Evolutionary conservation across 2,113 vertebrate genomes (phyloP).

Genomic region (Empidonax traillii): DNA sequence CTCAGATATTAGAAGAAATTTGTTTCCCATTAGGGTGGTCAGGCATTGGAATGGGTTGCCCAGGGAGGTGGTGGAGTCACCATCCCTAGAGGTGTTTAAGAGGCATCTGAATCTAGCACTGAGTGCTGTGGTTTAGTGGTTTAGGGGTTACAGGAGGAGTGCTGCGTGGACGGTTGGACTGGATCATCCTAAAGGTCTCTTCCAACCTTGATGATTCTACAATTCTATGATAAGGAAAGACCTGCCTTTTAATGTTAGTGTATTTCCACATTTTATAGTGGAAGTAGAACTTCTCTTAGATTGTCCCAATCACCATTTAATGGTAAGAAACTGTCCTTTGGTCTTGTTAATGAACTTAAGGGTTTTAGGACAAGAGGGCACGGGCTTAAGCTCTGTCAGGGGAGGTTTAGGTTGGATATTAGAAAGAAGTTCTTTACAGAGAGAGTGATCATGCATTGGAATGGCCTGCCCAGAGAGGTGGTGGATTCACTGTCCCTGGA

Average conservation of each 20-base stretch:
- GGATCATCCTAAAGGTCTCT: not conserved
- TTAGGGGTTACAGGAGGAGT: not conserved
- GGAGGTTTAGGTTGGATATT: too few relatives aligned
- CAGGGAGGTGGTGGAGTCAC: not conserved
- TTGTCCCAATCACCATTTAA: not conserved
- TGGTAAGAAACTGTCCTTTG: not conserved
- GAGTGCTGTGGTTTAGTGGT: not conserved
- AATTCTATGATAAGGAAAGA: not conserved
- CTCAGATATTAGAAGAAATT: not conserved
- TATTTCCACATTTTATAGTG: not conserved
- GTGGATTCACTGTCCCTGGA: too few relatives aligned
- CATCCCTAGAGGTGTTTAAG: not conserved
- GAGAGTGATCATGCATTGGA: too few relatives aligned
- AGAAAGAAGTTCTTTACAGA: too few relatives aligned
- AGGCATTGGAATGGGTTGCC: not conserved
- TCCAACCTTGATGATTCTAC: not conserved
- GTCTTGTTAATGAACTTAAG: accelerated
- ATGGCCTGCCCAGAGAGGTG: too few relatives aligned
- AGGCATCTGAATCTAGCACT: not conserved
- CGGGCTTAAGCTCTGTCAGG: too few relatives aligned
- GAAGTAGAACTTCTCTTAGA: not conserved
- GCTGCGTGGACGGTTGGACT: not conserved
- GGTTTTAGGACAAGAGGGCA: not conserved
- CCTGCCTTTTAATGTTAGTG: accelerated
- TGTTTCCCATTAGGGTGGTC: accelerated